These are phyloP conservation scores for Dipodomys stephensi DNA, from an alignment of 2,113 vertebrate genomes.

Conservation along the genomic window DNA sequence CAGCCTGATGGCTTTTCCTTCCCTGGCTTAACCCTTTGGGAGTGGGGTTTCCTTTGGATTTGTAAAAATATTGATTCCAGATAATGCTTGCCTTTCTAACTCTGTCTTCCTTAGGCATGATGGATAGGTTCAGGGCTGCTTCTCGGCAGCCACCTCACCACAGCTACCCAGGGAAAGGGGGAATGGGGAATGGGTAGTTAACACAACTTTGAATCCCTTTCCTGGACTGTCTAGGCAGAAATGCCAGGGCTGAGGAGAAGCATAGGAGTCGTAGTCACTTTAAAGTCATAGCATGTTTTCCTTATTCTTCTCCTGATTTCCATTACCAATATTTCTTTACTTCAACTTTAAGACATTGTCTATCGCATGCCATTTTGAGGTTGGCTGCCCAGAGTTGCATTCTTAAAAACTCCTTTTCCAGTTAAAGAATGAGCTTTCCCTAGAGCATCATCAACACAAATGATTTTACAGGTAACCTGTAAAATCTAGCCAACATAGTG, in stretches of 20 bases:
- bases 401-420: slow-evolving; percentile 42
- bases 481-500: neutral
- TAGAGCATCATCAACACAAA: slow-evolving; percentile 10
- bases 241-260: neutral
- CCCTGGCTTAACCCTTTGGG: slow-evolving; percentile 91
- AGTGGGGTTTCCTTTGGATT: slow-evolving; percentile 91
- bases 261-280: neutral
- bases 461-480: neutral
- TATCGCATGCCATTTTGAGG: slow-evolving; percentile 51
- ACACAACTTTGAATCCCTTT: neutral
- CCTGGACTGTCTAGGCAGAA: slow-evolving; percentile 20
- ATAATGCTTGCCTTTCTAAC: slow-evolving; percentile 88
- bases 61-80: slow-evolving; percentile 92
- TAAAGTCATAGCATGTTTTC: neutral
- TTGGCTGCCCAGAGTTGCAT: slow-evolving; percentile 35
- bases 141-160: slow-evolving; percentile 82
- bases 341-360: slow-evolving; percentile 50
- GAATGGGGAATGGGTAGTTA: slow-evolving; percentile 56
- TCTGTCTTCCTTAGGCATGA: slow-evolving; percentile 85
- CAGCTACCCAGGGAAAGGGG: slow-evolving; percentile 67
- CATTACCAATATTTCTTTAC: slow-evolving; percentile 46
- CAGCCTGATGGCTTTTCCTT: slow-evolving; percentile 89
- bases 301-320: slow-evolving; percentile 19
- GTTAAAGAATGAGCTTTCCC: slow-evolving; percentile 31
- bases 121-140: slow-evolving; percentile 83